These are phyloP conservation scores for Drosophila albomicans DNA, from an alignment of 1,140 invertebrate species.

Conservation along the genomic window DNA sequence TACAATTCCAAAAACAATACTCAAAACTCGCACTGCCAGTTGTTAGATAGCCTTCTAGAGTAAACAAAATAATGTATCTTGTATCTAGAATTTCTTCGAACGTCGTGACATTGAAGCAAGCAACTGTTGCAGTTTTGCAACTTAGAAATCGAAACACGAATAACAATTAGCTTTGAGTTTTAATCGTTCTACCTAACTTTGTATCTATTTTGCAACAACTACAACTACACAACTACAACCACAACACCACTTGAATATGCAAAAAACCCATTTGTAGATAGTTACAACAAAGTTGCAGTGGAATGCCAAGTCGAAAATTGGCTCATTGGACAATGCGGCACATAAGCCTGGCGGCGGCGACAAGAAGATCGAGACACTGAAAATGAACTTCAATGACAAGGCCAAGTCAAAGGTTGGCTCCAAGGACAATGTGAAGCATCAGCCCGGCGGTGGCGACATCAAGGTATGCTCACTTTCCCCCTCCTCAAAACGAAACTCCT, in stretches of 20 bases:
- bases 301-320: slow-evolving; percentile 97
- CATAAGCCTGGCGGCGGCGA: slow-evolving; percentile 97
- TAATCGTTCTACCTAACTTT: slow-evolving; percentile 60
- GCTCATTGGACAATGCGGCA: slow-evolving; percentile 96
- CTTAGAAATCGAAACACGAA: background rate
- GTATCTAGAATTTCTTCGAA: slow-evolving; percentile 16
- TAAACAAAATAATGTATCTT: slow-evolving; percentile 15
- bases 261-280: slow-evolving; percentile 87
- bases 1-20: slow-evolving; percentile 15
- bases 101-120: slow-evolving; percentile 40
- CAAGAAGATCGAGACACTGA: slow-evolving; percentile 95
- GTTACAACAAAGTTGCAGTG: slow-evolving; percentile 94
- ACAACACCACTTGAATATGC: slow-evolving; percentile 36
- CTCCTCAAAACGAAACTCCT: background rate
- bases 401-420: slow-evolving; percentile 97
- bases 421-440: slow-evolving; percentile 91
- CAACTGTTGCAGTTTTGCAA: slow-evolving; percentile 24
- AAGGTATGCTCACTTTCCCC: slow-evolving; percentile 89
- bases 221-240: slow-evolving; percentile 26
- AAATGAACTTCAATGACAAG: slow-evolving; percentile 96
- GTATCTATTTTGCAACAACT: slow-evolving; percentile 67
- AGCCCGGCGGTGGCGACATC: slow-evolving; percentile 92
- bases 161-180: slow-evolving; percentile 47
- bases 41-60: slow-evolving; percentile 58
- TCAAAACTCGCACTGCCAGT: slow-evolving; percentile 55